Conservation (phyloP, 2,797 vertebrate species). For the Dendrocincla fuliginosa region DNA sequence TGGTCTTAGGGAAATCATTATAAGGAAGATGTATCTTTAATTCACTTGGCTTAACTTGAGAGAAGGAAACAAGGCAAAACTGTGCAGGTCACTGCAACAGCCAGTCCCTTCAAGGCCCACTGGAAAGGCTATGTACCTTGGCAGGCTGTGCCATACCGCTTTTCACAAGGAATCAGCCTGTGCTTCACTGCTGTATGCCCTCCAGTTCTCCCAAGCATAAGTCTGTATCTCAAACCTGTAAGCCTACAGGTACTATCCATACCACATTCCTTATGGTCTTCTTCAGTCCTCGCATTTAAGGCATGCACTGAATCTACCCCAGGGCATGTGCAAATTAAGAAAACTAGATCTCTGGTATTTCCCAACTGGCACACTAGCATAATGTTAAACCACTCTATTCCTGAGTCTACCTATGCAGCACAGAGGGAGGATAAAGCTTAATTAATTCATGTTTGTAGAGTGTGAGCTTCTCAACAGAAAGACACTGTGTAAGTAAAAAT, state of each 20-base stretch:
- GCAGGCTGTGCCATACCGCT: background rate
- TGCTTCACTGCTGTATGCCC: background rate
- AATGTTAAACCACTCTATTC: conserved; percentile 17
- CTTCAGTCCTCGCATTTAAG: background rate
- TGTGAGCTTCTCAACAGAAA: conserved; percentile 19
- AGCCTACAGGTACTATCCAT: background rate
- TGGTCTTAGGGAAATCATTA: background rate
- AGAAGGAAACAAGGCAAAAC: background rate
- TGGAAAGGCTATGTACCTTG: background rate
- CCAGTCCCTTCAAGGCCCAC: background rate
- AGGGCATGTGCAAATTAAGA: background rate
- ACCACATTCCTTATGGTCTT: background rate
- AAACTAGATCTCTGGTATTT: conserved; percentile 1
- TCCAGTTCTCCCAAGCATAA: background rate
- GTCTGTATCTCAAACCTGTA: background rate
- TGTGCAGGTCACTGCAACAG: background rate
- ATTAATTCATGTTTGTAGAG: conserved; percentile 42
- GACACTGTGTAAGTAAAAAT: conserved; percentile 2
- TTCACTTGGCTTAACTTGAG: background rate
- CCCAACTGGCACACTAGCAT: background rate
- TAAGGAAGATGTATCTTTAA: background rate
- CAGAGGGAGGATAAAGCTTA: conserved; percentile 35
- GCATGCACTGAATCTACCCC: background rate
- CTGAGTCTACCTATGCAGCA: background rate
- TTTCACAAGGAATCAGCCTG: background rate